Percentiles rank a stretch among this genome's conserved stretches.
Evolutionary conservation across 53 echinoderm and acorn worm genomes (phyloP).

Genomic region (Arbacia lixula): DNA sequence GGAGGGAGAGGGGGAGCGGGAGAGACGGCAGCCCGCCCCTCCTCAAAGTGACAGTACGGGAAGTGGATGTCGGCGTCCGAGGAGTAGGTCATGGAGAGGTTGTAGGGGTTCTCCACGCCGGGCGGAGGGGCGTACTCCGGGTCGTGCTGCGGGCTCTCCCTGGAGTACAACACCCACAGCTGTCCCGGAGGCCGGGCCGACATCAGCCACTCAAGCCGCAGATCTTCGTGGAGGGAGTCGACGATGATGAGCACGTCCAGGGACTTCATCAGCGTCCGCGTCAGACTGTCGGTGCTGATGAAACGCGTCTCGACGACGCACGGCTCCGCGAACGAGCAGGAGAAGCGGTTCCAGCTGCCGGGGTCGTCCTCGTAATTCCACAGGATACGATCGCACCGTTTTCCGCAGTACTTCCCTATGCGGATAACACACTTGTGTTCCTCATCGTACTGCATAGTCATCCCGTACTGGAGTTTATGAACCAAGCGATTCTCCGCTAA

Average conservation of each 20-base stretch:
- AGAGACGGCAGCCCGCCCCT: neutral
- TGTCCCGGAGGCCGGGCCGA: slow-evolving; percentile 16
- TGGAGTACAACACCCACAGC: slow-evolving; percentile 28
- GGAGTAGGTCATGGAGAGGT: slow-evolving; percentile 57
- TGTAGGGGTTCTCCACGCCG: slow-evolving; percentile 26
- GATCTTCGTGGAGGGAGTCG: slow-evolving; percentile 17
- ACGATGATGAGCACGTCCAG: slow-evolving; percentile 13
- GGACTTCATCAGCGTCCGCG: neutral
- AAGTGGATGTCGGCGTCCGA: slow-evolving; percentile 57
- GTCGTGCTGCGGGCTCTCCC: slow-evolving; percentile 50
- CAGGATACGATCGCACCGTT: neutral
- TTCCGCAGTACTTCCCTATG: slow-evolving; percentile 28
- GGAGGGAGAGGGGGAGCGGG: neutral
- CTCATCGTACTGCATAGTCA: neutral
- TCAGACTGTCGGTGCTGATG: neutral
- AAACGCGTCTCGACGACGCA: slow-evolving; percentile 31
- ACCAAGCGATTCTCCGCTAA: slow-evolving; percentile 18
- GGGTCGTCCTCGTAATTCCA: neutral
- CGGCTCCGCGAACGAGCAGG: neutral
- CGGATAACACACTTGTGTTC: slow-evolving; percentile 19
- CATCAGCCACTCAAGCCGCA: slow-evolving; percentile 20
- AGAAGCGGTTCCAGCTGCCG: neutral
- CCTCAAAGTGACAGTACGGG: slow-evolving; percentile 60
- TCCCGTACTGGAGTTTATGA: neutral
- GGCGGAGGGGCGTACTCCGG: slow-evolving; percentile 27